These are phyloP conservation scores for Drosophila seguyi DNA, from an alignment of 1,140 invertebrate species.

Conservation along the genomic window DNA sequence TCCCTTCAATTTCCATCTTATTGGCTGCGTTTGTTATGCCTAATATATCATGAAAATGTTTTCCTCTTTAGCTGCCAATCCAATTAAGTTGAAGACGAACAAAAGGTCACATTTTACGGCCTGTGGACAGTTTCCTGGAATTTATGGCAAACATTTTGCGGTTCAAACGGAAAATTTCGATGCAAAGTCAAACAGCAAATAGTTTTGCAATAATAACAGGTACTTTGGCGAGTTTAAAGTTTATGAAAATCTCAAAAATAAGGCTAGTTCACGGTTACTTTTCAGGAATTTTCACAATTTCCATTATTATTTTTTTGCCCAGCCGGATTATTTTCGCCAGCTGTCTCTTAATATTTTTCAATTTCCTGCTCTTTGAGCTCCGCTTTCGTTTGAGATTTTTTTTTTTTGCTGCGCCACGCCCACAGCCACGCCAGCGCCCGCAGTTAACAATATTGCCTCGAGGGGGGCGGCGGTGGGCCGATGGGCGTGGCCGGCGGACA, in stretches of 20 bases:
- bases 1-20: neutral
- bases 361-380: slow-evolving; percentile 76
- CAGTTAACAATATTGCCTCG: slow-evolving; percentile 40
- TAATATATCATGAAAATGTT: neutral
- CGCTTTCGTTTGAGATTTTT: slow-evolving; percentile 62
- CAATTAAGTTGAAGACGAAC: slow-evolving; percentile 1
- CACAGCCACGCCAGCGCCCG: slow-evolving; percentile 8
- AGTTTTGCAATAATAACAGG: neutral
- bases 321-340: slow-evolving; percentile 8
- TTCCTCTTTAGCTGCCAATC: neutral
- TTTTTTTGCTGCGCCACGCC: slow-evolving; percentile 4
- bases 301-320: slow-evolving; percentile 15
- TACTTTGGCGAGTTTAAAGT: neutral
- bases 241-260: neutral
- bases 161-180: neutral
- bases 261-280: neutral
- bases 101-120: neutral
- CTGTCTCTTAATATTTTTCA: slow-evolving; percentile 42
- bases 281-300: neutral
- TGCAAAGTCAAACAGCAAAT: neutral
- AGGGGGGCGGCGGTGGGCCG: slow-evolving; percentile 33
- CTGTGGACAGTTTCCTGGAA: slow-evolving; percentile 2
- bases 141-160: neutral
- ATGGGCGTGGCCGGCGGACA: slow-evolving; percentile 51
- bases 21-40: neutral